Conservation (phyloP, 2,113 vertebrate species). For the Cebus imitator region DNA sequence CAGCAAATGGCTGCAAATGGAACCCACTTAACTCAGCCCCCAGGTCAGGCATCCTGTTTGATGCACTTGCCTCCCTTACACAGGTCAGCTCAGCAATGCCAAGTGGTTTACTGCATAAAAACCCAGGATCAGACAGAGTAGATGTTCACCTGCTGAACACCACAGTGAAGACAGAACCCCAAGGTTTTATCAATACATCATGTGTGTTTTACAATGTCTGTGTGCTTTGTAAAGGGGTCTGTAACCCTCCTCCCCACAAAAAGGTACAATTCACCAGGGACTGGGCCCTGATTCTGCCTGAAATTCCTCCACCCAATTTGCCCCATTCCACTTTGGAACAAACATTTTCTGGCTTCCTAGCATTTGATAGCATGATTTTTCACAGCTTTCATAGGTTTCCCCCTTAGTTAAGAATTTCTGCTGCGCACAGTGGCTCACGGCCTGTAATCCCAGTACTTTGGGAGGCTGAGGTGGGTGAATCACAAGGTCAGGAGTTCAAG, state of each 20-base stretch:
- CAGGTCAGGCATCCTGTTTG: background rate
- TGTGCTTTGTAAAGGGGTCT: background rate
- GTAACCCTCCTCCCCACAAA: background rate
- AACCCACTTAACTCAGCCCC: background rate
- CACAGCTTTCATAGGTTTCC: background rate
- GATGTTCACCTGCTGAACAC: background rate
- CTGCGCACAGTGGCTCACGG: too few relatives aligned
- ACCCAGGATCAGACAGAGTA: background rate
- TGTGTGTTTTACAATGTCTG: background rate
- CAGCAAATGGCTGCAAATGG: background rate
- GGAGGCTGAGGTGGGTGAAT: too few relatives aligned
- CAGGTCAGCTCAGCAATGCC: background rate
- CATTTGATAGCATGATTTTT: background rate
- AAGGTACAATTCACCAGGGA: background rate
- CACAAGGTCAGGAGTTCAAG: too few relatives aligned
- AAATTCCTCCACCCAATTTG: background rate
- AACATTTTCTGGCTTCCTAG: background rate
- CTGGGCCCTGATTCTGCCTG: background rate
- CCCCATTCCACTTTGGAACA: background rate
- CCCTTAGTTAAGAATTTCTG: background rate
- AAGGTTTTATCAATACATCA: background rate
- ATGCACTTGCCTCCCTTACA: background rate
- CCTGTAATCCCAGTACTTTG: too few relatives aligned
- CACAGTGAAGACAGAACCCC: background rate
- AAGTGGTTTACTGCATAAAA: background rate